Base-by-base conservation (phyloP, 2,888 invertebrate species). In the Meteorus colon region DNA sequence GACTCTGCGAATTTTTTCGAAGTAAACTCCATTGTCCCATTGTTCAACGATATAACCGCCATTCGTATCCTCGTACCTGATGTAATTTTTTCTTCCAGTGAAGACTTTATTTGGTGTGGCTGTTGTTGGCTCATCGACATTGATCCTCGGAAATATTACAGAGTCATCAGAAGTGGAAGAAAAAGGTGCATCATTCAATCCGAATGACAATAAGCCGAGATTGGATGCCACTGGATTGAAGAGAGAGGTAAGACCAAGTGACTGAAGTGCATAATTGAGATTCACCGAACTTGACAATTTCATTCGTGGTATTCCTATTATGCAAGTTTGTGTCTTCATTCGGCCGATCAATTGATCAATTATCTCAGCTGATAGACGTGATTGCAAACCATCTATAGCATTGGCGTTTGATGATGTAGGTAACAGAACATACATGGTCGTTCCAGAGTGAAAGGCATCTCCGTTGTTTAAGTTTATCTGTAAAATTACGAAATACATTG, bases 301-400 rank as follows among this genome's bases (percentile, higher is more conserved):
- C 93, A 96, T 94, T 87, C 94, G 94, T 0, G 96, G 96, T 48
- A 94, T 91, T 45, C 93, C 90, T 0, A 94, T 86, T 2, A 94
- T 89, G 34, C 93, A 91, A 6, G 91, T 90, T 6, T 90, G 90
- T 37, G 88, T 89, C 1, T 82, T 86, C 84, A 92, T 91, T 71
- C 89, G 89, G 16, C 84, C 86, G 19, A 93, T 92, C 48, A 93
- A 81, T 0, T 84, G 80, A 29, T 93, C 90, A 37, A 94, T 89
- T 72, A 90, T 90, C 0, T 89, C 85, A 34, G 91, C 89, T 59
- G 91, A 91, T 27, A 94, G 82, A 1, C 86, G 85, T 0, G 87
- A 86, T 85, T 93, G 90, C 8, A 94, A 84, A 1, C 90, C 86
- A 6, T 89, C 84, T 59, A 94, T 84, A 41, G 88, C 91, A 6